Conservation (phyloP, 2,797 vertebrate species). For the Thamnophis elegans region DNA sequence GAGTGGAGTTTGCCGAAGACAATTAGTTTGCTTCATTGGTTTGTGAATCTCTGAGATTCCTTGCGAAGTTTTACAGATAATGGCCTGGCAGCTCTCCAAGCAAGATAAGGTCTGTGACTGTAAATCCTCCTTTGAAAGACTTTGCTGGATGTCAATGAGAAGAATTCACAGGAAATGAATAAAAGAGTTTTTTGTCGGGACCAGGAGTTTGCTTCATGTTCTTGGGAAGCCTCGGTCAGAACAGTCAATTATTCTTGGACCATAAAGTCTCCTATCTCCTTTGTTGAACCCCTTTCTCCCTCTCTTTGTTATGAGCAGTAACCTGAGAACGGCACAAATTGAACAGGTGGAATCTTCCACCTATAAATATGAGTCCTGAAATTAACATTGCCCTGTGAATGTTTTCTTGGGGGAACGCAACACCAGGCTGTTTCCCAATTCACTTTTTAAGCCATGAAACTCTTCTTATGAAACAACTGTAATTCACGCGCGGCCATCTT, state of each 20-base stretch:
- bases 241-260: background rate
- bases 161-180: too few relatives aligned
- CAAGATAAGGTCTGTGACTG: too few relatives aligned
- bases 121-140: too few relatives aligned
- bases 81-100: too few relatives aligned
- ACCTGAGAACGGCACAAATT: background rate
- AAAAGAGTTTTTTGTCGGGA: too few relatives aligned
- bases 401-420: background rate
- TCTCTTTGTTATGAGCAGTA: background rate
- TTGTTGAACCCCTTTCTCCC: constrained; percentile 19
- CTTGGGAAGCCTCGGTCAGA: too few relatives aligned
- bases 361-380: background rate
- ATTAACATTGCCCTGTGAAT: background rate
- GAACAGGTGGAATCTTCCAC: background rate
- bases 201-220: too few relatives aligned
- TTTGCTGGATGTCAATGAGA: too few relatives aligned
- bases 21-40: too few relatives aligned
- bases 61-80: too few relatives aligned
- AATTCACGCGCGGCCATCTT: background rate
- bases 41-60: too few relatives aligned
- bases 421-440: background rate
- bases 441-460: background rate
- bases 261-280: background rate
- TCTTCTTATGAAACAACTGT: background rate
- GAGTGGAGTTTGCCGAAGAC: too few relatives aligned